Conservation (phyloP, 2,888 invertebrate genomes). For the Dasypogon diadema region DNA sequence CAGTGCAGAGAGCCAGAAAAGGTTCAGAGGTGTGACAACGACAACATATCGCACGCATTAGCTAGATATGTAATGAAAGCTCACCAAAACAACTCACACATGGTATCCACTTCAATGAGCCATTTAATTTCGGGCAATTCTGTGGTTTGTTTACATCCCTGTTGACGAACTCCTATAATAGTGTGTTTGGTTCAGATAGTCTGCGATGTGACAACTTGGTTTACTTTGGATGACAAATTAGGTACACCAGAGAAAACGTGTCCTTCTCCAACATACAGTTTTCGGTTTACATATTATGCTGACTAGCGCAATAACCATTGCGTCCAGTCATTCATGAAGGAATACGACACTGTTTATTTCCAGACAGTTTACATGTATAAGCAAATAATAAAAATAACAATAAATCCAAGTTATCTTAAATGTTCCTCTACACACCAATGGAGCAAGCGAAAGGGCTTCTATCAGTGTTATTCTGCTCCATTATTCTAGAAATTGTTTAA, state of each 20-base stretch:
- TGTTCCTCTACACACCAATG: neutral
- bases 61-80: neutral
- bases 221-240: constrained; percentile 17
- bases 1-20: neutral
- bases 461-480: neutral
- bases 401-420: neutral
- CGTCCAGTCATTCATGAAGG: neutral
- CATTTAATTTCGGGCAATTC: constrained; percentile 10
- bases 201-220: neutral
- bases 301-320: neutral
- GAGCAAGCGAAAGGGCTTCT: neutral
- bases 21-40: constrained; percentile 5
- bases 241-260: neutral
- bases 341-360: neutral
- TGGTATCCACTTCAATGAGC: constrained; percentile 3
- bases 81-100: neutral
- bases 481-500: neutral
- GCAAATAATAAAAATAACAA: neutral
- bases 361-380: neutral
- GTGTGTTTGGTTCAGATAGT: constrained; percentile 10
- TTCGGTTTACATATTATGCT: constrained; percentile 3
- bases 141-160: constrained; percentile 20
- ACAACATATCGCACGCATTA: neutral
- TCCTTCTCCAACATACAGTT: neutral
- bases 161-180: constrained; percentile 21